A percentile compares a stretch with the other conserved stretches of the same genome.
Conservation (phyloP, 2,113 vertebrate genomes). For the Chaetorhynchus papuensis region DNA sequence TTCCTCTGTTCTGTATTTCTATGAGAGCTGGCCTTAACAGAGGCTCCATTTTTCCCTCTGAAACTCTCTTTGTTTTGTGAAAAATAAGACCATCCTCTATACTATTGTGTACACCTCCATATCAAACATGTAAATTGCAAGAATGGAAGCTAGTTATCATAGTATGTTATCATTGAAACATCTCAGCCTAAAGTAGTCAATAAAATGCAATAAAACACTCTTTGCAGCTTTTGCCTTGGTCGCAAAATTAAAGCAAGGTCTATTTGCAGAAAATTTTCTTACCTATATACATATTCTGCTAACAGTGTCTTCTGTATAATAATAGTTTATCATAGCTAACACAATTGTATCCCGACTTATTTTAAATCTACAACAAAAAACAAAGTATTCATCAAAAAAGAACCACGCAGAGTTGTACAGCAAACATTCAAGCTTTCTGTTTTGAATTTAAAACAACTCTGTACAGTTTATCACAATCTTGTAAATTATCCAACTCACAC, state of each 20-base stretch:
- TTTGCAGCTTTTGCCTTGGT: background rate
- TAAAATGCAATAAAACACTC: background rate
- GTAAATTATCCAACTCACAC: background rate
- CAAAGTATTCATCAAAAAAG: background rate
- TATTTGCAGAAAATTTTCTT: background rate
- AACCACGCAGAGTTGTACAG: background rate
- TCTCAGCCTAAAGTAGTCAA: background rate
- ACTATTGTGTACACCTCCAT: background rate
- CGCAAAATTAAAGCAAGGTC: background rate
- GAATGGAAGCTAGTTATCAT: background rate
- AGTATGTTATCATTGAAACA: background rate
- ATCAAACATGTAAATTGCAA: background rate
- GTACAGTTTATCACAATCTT: background rate
- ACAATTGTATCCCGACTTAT: background rate
- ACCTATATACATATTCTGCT: background rate
- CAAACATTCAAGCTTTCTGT: background rate
- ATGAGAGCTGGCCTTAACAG: background rate
- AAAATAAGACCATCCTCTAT: background rate
- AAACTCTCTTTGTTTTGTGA: background rate
- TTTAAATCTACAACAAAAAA: background rate
- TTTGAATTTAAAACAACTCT: constrained; percentile 16
- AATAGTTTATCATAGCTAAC: background rate
- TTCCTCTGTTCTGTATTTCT: background rate
- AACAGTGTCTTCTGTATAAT: background rate
- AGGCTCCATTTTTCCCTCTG: background rate